A percentile compares a stretch with the other conserved stretches of the same genome.
Evolutionary conservation across 2,888 invertebrate genomes (phyloP).

Genomic region (Drosophila tripunctata): DNA sequence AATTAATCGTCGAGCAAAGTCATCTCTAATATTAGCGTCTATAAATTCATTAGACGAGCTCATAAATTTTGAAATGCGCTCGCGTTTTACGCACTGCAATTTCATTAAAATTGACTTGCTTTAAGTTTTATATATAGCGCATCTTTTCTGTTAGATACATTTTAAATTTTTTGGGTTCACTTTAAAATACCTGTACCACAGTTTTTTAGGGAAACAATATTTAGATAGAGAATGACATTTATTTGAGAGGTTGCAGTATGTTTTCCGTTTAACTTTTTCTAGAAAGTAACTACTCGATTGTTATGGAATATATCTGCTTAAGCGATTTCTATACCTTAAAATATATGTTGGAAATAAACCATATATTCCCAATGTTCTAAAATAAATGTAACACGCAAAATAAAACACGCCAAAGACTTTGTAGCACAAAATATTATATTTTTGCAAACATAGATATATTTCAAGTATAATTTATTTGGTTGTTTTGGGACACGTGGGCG

Average conservation of each 20-base stretch:
- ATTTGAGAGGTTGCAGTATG: too few relatives aligned
- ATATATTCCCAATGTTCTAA: neutral
- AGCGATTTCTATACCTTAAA: too few relatives aligned
- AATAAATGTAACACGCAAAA: neutral
- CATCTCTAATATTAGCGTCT: conserved; percentile 61
- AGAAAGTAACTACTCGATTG: too few relatives aligned
- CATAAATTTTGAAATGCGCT: conserved; percentile 49
- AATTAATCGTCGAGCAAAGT: conserved; percentile 56
- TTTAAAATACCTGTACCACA: conserved; percentile 3
- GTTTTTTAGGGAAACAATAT: too few relatives aligned
- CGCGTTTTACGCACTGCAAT: conserved; percentile 28
- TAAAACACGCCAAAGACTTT: conserved; percentile 1
- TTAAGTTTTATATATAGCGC: neutral
- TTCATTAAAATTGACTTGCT: conserved; percentile 25
- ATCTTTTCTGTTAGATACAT: too few relatives aligned
- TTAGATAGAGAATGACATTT: too few relatives aligned
- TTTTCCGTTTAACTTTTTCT: too few relatives aligned
- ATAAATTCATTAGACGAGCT: conserved; percentile 52
- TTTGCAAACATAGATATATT: neutral
- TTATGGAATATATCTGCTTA: too few relatives aligned
- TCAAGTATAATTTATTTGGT: neutral
- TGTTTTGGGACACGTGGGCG: conserved; percentile 3
- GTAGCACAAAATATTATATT: conserved; percentile 3
- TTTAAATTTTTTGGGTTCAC: neutral
- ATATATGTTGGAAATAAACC: too few relatives aligned